Base-by-base conservation (phyloP, 2,888 invertebrate genomes). In the Formica aserva region DNA sequence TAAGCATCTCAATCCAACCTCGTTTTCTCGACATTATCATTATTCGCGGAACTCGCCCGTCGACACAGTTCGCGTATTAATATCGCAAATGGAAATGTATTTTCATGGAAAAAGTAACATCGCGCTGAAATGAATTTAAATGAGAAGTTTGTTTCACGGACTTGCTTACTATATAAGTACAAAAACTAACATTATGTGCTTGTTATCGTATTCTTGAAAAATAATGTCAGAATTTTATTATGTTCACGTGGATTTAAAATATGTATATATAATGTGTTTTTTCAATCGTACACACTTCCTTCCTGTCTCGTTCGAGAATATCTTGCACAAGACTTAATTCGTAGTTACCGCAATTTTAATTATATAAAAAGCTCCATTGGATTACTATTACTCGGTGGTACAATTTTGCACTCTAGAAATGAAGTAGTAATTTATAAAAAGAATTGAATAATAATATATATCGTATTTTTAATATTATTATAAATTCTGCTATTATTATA, bases 31-130 rank as follows among this genome's bases (percentile, higher is more conserved):
- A 78, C 60, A 69, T 78, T 78, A 69, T 78, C 69, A 69, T 78
- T 78, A 78, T 78, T 78, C 60, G 60, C 35, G 15, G 35, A 38
- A 26, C 22, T 71, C 71, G 18, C 60, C 22, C 45, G 57, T 32
- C 26, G 69, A 78, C 45, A 45, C 35, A 78, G 71, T 62, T 60
- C 60, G 66, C 52, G 71, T 71, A 80, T 80, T 80, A 80, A 80
- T 80, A 80, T 71, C 60, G 71, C 78, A 71, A 80, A 80, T 71
- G 71, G 71, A 80, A 80, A 80, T 71, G 71, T 60, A 60, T 80
- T 80, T 80, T 71, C 45, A 71, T 62, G 60, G 45, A 69, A 77
- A 69, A 78, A 60, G 69, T 78, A 80, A 80, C 60, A 60, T 78
- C 32, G 78, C 45, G 71, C 13, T 48, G 60, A 45, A 71, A 80